Evolutionary conservation across 2,797 vertebrate genomes (phyloP), one percentile per base, ranked within the genome.

Genomic region (Schizopygopsis malacanthus): DNA sequence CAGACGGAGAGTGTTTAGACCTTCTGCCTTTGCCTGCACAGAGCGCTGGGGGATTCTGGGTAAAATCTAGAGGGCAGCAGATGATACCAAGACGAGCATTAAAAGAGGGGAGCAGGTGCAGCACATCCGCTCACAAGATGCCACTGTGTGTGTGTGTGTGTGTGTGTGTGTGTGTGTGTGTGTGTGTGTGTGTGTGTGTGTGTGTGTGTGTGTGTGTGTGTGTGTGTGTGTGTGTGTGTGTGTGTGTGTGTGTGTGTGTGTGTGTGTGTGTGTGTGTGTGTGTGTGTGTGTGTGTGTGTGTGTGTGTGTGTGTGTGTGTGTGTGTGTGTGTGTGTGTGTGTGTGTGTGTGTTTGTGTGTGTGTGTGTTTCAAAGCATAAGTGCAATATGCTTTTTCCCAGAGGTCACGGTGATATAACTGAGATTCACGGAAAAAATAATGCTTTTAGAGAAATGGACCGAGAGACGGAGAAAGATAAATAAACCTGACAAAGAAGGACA

Each of bases 21-120:
- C 39, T 5, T 20, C 43, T 67, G 47, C 25, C 72, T 63, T 45
- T 65, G 16, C 50, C 33, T 22, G 20, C 41, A 39, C 8, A 16
- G 78, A 41, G 43, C 61, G 54, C 28, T 50, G 6, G 84, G 76
- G 73, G 67, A 84, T 77, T 84, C 54, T 77, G 82, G 73, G 72
- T 84, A 67, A 84, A 84, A 77, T 77, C 82, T 75, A 77, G 54
- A 56, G 9, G 45, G 59, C n/a, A 45, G 37, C 52, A 54, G 52
- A 56, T 61, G 71, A 63, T 52, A 73, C 10, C 70, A 79, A 33
- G 52, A 37, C 3, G n/a, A 52, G 70, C 13, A 2, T 65, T 59
- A 59, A 82, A 50, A 59, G 47, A 71, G 77, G 83, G 75, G 75
- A 81, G 84, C 67, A 81, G 78, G 76, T 79, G 84, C 52, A 15